A percentile compares a stretch with the other conserved stretches of the same genome.
phyloP scores from a whole-genome alignment of 2,888 invertebrate species.

The Cyaniris semiargus region DNA sequence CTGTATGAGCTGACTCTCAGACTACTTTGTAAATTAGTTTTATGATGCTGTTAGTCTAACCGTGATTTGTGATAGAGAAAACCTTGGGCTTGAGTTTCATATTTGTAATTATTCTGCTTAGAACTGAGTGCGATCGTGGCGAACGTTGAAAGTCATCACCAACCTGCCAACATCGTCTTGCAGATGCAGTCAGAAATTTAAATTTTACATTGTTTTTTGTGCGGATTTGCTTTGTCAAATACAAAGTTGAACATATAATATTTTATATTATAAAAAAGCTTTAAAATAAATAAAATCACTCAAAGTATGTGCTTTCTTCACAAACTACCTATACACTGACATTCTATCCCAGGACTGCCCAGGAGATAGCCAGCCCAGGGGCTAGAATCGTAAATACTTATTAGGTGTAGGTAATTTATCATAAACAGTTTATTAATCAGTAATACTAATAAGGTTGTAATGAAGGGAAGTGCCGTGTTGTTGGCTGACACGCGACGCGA shows the following conservation, averaged over 20 bases:
- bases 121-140: background rate
- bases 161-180: background rate
- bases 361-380: background rate
- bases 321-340: too few relatives aligned
- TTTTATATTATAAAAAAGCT: background rate
- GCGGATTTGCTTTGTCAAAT: background rate
- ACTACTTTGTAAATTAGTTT: slow-evolving; percentile 4
- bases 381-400: background rate
- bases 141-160: background rate
- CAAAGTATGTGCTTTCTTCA: background rate
- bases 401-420: background rate
- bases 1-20: background rate
- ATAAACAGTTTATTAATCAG: slow-evolving; percentile 11
- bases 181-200: background rate
- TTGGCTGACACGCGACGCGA: slow-evolving; percentile 44
- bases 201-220: background rate
- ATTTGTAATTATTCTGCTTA: background rate
- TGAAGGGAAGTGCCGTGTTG: slow-evolving; percentile 50
- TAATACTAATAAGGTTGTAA: slow-evolving; percentile 35
- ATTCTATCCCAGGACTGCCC: too few relatives aligned
- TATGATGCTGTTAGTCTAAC: background rate
- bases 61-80: background rate
- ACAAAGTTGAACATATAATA: background rate
- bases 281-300: background rate
- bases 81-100: background rate